Percentiles rank a stretch among this genome's conserved stretches.
Conservation (phyloP, 1,140 invertebrate species). For the Fopius arisanus region DNA sequence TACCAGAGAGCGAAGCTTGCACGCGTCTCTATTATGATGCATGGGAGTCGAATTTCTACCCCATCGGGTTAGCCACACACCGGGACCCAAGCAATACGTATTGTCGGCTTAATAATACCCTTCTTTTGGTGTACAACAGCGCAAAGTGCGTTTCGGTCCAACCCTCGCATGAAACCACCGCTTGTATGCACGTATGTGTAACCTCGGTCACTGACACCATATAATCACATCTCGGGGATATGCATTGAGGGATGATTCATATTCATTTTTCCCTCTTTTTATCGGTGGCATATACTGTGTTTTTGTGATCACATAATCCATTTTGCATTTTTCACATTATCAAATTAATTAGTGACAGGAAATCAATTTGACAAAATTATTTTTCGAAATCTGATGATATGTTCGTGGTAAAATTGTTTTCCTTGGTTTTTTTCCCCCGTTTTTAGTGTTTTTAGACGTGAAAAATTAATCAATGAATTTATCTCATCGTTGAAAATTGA, state of each 20-base stretch:
- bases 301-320: too few relatives aligned
- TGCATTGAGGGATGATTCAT: constrained; percentile 25
- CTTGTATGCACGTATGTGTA: constrained; percentile 29
- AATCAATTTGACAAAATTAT: too few relatives aligned
- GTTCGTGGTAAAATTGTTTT: too few relatives aligned
- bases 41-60: constrained; percentile 59
- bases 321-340: too few relatives aligned
- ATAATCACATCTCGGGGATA: constrained; percentile 52
- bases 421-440: too few relatives aligned
- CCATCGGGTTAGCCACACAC: constrained; percentile 45
- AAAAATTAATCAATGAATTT: too few relatives aligned
- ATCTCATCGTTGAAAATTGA: too few relatives aligned
- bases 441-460: too few relatives aligned
- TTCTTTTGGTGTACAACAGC: constrained; percentile 19
- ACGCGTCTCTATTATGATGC: constrained; percentile 53
- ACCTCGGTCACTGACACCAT: constrained; percentile 50
- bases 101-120: constrained; percentile 57
- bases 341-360: too few relatives aligned
- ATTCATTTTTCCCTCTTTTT: not conserved
- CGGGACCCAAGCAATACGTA: constrained; percentile 38
- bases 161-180: constrained; percentile 27
- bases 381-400: too few relatives aligned
- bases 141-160: constrained; percentile 44
- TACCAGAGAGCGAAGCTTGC: constrained; percentile 46
- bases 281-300: too few relatives aligned